Conservation (phyloP, 2,888 invertebrate species). For the Thereva nobilitata region DNA sequence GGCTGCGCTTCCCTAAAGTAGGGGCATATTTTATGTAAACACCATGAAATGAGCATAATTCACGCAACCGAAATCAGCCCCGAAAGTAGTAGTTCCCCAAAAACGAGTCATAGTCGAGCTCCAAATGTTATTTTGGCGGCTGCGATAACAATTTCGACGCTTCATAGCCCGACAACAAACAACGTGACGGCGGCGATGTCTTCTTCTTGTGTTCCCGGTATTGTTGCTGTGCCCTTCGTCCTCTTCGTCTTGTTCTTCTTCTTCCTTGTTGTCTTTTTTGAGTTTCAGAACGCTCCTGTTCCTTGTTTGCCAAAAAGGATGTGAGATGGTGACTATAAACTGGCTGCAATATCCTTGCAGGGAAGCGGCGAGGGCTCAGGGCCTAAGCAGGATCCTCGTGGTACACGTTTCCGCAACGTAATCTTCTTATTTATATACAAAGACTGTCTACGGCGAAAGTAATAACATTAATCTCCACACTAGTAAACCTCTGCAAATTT, state of each 20-base stretch:
- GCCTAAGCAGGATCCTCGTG: slow-evolving; percentile 10
- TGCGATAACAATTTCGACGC: slow-evolving; percentile 34
- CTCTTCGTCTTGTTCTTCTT: no score
- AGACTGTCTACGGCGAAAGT: slow-evolving; percentile 45
- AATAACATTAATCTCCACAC: slow-evolving; percentile 47
- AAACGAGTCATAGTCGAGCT: not conserved
- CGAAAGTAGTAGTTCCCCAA: slow-evolving; percentile 20
- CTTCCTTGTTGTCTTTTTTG: no score
- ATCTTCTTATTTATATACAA: slow-evolving; percentile 47
- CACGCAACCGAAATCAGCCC: slow-evolving; percentile 35
- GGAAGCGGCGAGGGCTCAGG: slow-evolving; percentile 3
- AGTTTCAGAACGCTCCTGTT: no score
- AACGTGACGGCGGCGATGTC: slow-evolving; percentile 1
- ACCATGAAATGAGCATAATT: slow-evolving; percentile 36
- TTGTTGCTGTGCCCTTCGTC: no score
- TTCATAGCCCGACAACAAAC: slow-evolving; percentile 17
- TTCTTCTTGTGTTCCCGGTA: not conserved
- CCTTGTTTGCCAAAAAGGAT: no score
- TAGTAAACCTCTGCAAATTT: slow-evolving; percentile 41
- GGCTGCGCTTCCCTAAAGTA: not conserved
- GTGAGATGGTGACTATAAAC: slow-evolving; percentile 5
- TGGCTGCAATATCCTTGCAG: not conserved
- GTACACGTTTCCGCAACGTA: slow-evolving; percentile 46
- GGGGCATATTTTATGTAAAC: slow-evolving; percentile 35
- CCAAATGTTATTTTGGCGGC: slow-evolving; percentile 37